Evolutionary conservation across 2,888 invertebrate species (phyloP).

Genomic region (Cryptosula pallasiana): DNA sequence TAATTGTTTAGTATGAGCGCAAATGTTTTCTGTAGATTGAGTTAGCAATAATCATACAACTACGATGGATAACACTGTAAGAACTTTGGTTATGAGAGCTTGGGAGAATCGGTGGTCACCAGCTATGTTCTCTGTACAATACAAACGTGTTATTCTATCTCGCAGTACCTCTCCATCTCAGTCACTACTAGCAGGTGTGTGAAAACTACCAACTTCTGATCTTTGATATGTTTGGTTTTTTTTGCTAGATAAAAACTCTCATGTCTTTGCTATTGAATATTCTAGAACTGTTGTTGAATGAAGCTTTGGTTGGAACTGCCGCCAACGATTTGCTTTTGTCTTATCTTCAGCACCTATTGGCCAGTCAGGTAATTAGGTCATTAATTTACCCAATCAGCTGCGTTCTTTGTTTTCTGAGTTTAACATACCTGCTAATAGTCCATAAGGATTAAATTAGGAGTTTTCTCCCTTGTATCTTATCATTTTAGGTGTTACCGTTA

Average conservation of each 20-base stretch:
- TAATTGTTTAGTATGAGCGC: too few relatives aligned
- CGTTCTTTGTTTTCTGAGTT: too few relatives aligned
- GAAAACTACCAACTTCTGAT: too few relatives aligned
- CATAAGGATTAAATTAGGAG: too few relatives aligned
- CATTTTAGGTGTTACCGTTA: not conserved
- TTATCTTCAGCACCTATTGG: slow-evolving; percentile 9
- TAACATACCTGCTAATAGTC: too few relatives aligned
- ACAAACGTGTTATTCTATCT: not conserved
- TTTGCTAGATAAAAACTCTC: too few relatives aligned
- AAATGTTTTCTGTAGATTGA: too few relatives aligned
- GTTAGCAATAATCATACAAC: too few relatives aligned
- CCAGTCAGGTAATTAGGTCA: slow-evolving; percentile 22
- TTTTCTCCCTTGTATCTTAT: too few relatives aligned
- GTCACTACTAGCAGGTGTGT: not conserved
- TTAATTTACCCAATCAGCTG: too few relatives aligned
- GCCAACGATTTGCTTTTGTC: slow-evolving; percentile 10
- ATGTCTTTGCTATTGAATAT: too few relatives aligned
- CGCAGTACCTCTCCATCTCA: not conserved
- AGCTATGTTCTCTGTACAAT: slow-evolving; percentile 18
- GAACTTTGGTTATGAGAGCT: slow-evolving; percentile 11
- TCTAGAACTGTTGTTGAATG: slow-evolving; percentile 6
- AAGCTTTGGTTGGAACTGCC: slow-evolving; percentile 11
- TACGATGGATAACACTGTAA: not conserved
- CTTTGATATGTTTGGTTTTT: too few relatives aligned
- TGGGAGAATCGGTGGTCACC: slow-evolving; percentile 12